phyloP scores from a whole-genome alignment of 2,797 vertebrate species.

The Enteromius anoplus region DNA sequence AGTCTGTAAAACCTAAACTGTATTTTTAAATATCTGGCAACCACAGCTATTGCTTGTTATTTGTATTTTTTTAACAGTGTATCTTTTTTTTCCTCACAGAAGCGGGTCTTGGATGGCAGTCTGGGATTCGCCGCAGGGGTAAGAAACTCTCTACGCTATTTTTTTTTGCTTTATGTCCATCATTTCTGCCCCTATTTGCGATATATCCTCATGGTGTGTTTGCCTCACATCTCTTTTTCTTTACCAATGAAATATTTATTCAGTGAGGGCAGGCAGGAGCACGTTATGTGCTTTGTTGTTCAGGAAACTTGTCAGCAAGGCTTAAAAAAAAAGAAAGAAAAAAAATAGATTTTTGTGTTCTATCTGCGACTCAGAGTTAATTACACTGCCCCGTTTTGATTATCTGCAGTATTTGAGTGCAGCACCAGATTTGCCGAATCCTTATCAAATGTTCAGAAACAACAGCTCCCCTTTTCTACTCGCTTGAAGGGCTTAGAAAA shows the following conservation, averaged over 20 bases:
- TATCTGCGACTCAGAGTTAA: constrained; percentile 21
- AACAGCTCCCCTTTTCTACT: constrained; percentile 12
- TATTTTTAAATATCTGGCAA: background rate
- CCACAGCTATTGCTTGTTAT: too few relatives aligned
- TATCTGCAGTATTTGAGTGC: constrained; percentile 21
- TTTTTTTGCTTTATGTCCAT: background rate
- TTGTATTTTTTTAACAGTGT: background rate
- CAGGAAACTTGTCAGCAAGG: background rate
- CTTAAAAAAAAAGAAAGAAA: background rate
- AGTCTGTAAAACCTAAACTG: background rate
- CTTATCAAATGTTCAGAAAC: constrained; percentile 22
- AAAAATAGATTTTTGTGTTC: constrained; percentile 20
- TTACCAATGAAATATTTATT: background rate
- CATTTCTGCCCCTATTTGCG: constrained; percentile 11
- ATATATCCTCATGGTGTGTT: background rate
- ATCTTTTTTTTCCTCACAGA: constrained; percentile 74
- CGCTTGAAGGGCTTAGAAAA: background rate
- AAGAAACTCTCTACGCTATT: constrained; percentile 56
- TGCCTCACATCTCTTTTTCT: background rate
- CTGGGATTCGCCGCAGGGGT: constrained; percentile 97
- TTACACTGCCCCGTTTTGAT: background rate
- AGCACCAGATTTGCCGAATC: constrained; percentile 1
- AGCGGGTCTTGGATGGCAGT: constrained; percentile 91
- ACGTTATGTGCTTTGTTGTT: background rate
- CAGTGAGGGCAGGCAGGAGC: background rate